Base-by-base conservation (phyloP, 2,888 invertebrate genomes). In the Acleris emargana region DNA sequence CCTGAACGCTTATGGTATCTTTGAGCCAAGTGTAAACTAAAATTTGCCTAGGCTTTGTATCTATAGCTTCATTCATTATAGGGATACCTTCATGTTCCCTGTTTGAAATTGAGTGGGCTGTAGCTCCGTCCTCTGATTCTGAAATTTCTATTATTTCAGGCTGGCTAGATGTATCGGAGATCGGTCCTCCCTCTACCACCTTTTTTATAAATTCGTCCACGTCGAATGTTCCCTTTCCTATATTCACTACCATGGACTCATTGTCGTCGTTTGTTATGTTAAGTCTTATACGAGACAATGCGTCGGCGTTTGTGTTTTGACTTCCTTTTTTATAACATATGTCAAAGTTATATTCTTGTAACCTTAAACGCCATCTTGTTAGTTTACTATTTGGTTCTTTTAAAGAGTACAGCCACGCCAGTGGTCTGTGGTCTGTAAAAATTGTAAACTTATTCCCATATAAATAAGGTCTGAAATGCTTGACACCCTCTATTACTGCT, bases 31-130 rank as follows among this genome's bases (percentile, higher is more conserved):
- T 3, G n/a, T 9, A 17, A 4, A 53, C 25, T 32, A 32, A 11
- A 18, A 32, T 53, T 32, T 53, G 38, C 16, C 25, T 75, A 0
- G 77, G 71, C 58, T 81, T 77, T 1, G 69, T 73, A 28, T 77
- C 76, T 45, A 78, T 71, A 0, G 78, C 74, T 69, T 79, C 77
- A 0, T 77, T 45, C 43, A 76, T 51, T 6, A 77, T 74, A 2
- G 71, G 76, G 1, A 77, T 76, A 3, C 71, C 73, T 6, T 64
- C 42, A 11, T 60, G 50, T 60, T 73, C 64, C n/a, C 61, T 18
- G 17, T 67, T 47, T 20, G 32, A 17, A 18, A 55, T 58, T 3
- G 70, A 69, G 59, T 70, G 60, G 47, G 49, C 60, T 5, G 68
- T 69, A 7, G 51, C 59, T 6, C 51, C 51, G n/a, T 59, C 59